These are phyloP conservation scores for Pteronotus mesoamericanus DNA, from an alignment of 2,797 vertebrate species.

Conservation along the genomic window DNA sequence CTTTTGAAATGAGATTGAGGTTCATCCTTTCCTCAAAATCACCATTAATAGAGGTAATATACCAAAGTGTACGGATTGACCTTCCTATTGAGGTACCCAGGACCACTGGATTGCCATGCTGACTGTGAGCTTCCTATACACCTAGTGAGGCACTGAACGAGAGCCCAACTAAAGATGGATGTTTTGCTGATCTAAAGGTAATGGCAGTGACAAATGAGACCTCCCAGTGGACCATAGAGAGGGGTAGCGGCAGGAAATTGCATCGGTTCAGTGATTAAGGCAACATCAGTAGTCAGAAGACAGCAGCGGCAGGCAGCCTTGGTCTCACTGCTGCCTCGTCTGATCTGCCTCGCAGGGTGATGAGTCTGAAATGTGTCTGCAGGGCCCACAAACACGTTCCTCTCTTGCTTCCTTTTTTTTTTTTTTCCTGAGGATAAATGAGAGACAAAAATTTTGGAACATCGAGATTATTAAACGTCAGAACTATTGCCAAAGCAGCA, in stretches of 20 bases:
- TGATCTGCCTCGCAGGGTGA: conserved; percentile 16
- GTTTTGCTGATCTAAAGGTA: conserved; percentile 48
- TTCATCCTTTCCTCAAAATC: not conserved
- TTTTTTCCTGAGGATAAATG: not conserved
- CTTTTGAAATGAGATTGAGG: not conserved
- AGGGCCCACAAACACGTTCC: not conserved
- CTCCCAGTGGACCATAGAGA: fast-evolving
- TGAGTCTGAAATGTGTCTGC: not conserved
- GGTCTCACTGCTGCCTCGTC: conserved; percentile 6
- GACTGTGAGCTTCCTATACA: not conserved
- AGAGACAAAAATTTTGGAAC: conserved; percentile 4
- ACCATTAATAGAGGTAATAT: not conserved
- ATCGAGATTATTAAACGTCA: conserved; percentile 17
- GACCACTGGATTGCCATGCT: not conserved
- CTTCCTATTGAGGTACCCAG: not conserved
- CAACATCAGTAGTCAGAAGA: not conserved
- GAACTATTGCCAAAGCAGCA: conserved; percentile 33
- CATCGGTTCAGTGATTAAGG: not conserved
- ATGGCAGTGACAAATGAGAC: conserved; percentile 68
- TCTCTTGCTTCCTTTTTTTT: not conserved
- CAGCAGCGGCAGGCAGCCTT: conserved; percentile 41
- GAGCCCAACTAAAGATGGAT: fast-evolving
- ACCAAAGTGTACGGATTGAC: not conserved
- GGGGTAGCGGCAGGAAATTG: not conserved
- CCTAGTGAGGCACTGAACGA: not conserved